Evolutionary conservation across 1,140 invertebrate genomes (phyloP).

Genomic region (Battus philenor): DNA sequence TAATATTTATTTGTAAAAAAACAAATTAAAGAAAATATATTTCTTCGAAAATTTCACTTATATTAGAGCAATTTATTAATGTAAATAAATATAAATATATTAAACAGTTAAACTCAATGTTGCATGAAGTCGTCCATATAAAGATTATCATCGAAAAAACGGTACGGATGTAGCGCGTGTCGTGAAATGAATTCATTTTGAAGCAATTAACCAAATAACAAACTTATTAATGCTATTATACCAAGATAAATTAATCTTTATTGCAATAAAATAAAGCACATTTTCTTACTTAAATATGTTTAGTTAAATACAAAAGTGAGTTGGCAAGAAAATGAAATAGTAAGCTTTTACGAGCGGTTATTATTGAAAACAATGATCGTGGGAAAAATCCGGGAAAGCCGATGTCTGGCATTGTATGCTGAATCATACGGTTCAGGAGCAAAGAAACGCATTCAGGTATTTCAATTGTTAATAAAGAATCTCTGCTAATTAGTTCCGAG

Average conservation of each 20-base stretch:
- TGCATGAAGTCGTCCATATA: constrained; percentile 6
- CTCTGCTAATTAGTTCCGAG: too few relatives aligned
- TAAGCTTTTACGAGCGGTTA: constrained; percentile 32
- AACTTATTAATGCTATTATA: not conserved
- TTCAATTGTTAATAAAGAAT: constrained; percentile 1
- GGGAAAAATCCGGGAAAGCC: constrained; percentile 56
- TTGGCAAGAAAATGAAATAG: constrained; percentile 27
- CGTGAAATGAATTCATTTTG: constrained; percentile 42
- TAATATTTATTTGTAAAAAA: not conserved
- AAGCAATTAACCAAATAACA: constrained; percentile 33
- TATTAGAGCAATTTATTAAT: not conserved
- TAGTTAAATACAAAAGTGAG: constrained; percentile 13
- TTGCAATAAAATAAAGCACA: not conserved
- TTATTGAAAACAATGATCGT: constrained; percentile 58
- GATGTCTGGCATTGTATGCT: constrained; percentile 31
- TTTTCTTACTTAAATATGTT: not conserved
- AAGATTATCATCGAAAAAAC: constrained; percentile 27
- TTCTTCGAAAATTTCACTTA: not conserved
- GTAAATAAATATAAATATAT: not conserved
- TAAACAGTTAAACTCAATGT: constrained; percentile 2
- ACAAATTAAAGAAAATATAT: not conserved
- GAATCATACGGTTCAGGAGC: constrained; percentile 25
- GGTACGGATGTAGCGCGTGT: constrained; percentile 40
- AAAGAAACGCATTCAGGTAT: not conserved
- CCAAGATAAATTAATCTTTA: not conserved